Conservation (phyloP, 2,113 vertebrate genomes). For the Cygnus atratus region DNA sequence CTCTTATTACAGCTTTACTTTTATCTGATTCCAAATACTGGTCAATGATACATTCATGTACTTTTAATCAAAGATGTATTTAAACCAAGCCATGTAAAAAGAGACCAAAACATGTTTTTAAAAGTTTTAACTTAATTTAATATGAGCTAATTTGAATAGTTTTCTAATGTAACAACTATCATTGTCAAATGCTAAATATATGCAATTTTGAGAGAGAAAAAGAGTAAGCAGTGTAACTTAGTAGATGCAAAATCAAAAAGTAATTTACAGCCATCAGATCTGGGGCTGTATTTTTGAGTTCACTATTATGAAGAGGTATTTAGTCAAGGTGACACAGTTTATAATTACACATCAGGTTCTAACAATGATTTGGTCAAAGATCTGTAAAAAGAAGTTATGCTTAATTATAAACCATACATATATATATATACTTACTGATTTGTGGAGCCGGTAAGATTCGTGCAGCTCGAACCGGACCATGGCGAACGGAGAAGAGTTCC, state of each 20-base stretch:
- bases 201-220: background rate
- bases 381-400: accelerated
- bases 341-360: background rate
- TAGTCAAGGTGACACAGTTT: background rate
- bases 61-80: constrained; percentile 77
- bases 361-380: background rate
- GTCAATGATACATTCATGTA: constrained; percentile 86
- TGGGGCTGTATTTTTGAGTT: background rate
- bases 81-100: constrained; percentile 60
- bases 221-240: background rate
- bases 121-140: constrained; percentile 67
- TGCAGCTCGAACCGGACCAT: constrained; percentile 91
- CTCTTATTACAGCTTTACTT: constrained; percentile 88
- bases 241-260: background rate
- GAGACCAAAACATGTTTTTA: constrained; percentile 67
- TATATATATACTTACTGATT: constrained; percentile 80
- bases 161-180: constrained; percentile 26
- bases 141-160: constrained; percentile 60
- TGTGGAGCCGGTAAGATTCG: constrained; percentile 91
- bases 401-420: accelerated
- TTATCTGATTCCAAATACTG: constrained; percentile 86
- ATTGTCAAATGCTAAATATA: constrained; percentile 44
- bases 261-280: background rate
- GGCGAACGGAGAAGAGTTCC: constrained; percentile 93
- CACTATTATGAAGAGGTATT: background rate